phyloP scores from a whole-genome alignment of 2,113 vertebrate species.

The Mohoua ochrocephala region DNA sequence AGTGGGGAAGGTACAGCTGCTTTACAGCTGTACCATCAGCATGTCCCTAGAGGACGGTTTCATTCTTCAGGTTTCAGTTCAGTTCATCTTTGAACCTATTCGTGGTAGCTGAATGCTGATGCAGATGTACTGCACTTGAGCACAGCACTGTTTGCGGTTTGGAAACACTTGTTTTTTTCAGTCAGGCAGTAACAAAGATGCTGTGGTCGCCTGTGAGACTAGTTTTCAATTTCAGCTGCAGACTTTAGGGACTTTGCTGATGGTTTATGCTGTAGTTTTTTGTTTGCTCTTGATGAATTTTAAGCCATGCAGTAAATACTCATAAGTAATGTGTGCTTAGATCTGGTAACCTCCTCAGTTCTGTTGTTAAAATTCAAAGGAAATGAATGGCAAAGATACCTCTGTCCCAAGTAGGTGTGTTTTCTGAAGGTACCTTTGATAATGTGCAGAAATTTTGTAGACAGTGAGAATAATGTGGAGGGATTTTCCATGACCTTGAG shows the following conservation, averaged over 20 bases:
- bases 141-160: not conserved
- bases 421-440: not conserved
- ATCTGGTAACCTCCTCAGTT: not conserved
- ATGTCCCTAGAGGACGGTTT: not conserved
- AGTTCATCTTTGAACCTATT: not conserved
- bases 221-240: not conserved
- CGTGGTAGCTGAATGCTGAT: not conserved
- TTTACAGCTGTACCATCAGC: not conserved
- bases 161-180: not conserved
- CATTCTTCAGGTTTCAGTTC: not conserved
- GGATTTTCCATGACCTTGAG: not conserved
- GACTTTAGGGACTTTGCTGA: not conserved
- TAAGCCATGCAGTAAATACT: not conserved
- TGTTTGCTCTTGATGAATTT: not conserved
- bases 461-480: not conserved
- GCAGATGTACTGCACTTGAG: not conserved
- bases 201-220: not conserved
- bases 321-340: not conserved
- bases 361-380: not conserved
- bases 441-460: not conserved
- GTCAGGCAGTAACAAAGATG: not conserved
- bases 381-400: not conserved
- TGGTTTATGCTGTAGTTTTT: not conserved
- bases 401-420: not conserved
- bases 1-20: not conserved